These are phyloP conservation scores for Operophtera brumata DNA, from an alignment of 2,888 invertebrate species.

Conservation along the genomic window DNA sequence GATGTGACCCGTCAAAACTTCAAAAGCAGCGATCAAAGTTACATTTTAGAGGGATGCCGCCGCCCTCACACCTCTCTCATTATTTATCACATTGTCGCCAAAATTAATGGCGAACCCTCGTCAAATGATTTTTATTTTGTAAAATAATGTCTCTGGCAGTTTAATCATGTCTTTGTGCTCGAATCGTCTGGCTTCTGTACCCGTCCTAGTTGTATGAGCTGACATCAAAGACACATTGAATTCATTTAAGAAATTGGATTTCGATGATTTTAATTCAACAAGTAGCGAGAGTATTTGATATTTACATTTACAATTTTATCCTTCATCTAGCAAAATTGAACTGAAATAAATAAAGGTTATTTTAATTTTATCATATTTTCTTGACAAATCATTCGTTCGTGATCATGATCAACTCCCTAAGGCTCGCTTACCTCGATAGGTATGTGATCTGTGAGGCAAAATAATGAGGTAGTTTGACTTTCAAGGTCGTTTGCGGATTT, in stretches of 20 bases:
- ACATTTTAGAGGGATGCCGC: slow-evolving; percentile 62
- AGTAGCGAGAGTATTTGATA: too few species aligned
- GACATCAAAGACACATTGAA: not conserved
- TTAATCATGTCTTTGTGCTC: slow-evolving; percentile 75
- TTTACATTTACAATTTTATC: too few species aligned
- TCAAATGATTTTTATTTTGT: slow-evolving; percentile 78
- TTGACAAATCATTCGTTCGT: too few species aligned
- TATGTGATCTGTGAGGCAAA: not conserved
- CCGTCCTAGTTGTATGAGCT: not conserved
- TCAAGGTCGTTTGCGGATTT: not conserved
- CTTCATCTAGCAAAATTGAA: too few species aligned
- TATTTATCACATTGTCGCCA: slow-evolving; percentile 79
- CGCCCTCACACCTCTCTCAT: slow-evolving; percentile 78
- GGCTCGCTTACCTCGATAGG: too few species aligned
- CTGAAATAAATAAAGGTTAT: too few species aligned
- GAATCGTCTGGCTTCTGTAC: slow-evolving; percentile 14
- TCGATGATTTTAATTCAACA: too few species aligned
- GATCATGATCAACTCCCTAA: too few species aligned
- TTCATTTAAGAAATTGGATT: too few species aligned
- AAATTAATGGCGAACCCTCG: slow-evolving; percentile 79
- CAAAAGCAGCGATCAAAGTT: slow-evolving; percentile 71
- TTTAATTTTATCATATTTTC: not conserved
- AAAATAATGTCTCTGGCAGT: slow-evolving; percentile 74
- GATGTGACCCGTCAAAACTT: slow-evolving; percentile 77
- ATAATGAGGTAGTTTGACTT: not conserved